Percentiles rank a stretch among this genome's conserved stretches.
Conservation (phyloP, 2,888 invertebrate genomes). For the Monoplex corrugatus region DNA sequence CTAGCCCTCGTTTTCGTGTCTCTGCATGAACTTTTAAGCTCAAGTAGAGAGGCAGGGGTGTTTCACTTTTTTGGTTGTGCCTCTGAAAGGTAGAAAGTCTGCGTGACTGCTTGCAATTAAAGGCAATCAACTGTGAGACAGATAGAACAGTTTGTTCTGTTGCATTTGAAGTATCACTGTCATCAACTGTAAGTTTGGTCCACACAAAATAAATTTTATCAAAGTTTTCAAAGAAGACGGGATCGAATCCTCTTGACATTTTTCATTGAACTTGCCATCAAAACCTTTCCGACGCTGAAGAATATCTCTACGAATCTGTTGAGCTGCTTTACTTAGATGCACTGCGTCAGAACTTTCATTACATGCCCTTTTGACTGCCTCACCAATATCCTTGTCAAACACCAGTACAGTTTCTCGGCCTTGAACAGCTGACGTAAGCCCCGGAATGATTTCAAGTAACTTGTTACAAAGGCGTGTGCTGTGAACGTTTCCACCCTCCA, state of each 20-base stretch:
- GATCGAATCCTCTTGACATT: background rate
- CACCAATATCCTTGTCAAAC: too few species aligned
- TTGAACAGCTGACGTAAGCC: too few species aligned
- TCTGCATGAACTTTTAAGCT: background rate
- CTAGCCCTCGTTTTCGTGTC: conserved; percentile 11
- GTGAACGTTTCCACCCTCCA: too few species aligned
- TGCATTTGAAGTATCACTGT: background rate
- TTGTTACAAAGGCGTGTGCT: too few species aligned
- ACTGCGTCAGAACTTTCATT: too few species aligned
- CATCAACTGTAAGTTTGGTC: too few species aligned
- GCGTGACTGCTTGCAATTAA: background rate
- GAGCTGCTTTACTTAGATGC: background rate
- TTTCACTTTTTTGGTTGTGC: background rate
- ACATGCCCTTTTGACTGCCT: too few species aligned
- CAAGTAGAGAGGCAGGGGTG: background rate
- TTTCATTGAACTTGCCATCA: background rate
- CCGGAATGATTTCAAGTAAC: too few species aligned
- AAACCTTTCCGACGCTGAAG: background rate
- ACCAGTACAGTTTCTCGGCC: too few species aligned
- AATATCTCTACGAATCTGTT: background rate
- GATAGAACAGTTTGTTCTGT: background rate
- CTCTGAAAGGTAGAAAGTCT: background rate
- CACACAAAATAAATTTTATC: background rate
- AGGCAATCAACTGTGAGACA: background rate
- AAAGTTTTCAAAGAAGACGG: background rate